Evolutionary conservation across 2,113 vertebrate species (phyloP).

Genomic region (Antidorcas marsupialis): DNA sequence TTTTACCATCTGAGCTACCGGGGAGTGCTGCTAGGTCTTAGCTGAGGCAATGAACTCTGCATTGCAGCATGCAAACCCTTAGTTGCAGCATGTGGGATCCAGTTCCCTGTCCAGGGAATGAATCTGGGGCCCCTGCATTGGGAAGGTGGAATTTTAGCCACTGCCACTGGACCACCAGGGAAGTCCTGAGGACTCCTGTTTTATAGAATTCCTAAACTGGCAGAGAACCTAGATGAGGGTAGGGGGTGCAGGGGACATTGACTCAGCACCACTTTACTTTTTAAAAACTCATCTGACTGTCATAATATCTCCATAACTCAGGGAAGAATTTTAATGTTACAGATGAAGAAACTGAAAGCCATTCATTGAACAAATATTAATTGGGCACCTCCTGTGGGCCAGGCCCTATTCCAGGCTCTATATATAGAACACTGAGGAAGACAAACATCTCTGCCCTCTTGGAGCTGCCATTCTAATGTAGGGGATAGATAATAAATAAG

Average conservation of each 20-base stretch:
- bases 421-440: no score
- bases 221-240: neutral
- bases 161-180: neutral
- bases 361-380: neutral
- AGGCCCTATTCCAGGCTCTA: neutral
- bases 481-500: neutral
- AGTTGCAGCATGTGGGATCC: neutral
- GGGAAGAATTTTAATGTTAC: neutral
- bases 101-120: neutral
- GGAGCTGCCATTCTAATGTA: neutral
- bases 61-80: neutral
- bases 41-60: neutral
- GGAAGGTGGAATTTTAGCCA: neutral
- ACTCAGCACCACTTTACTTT: neutral
- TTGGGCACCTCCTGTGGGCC: neutral
- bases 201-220: neutral
- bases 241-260: neutral
- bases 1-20: no score
- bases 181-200: neutral
- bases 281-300: neutral
- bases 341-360: neutral
- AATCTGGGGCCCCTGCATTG: neutral
- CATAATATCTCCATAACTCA: neutral
- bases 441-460: neutral
- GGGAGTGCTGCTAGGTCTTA: neutral